Evolutionary conservation across 2,888 invertebrate genomes (phyloP).

Genomic region (Apamea epomidion): DNA sequence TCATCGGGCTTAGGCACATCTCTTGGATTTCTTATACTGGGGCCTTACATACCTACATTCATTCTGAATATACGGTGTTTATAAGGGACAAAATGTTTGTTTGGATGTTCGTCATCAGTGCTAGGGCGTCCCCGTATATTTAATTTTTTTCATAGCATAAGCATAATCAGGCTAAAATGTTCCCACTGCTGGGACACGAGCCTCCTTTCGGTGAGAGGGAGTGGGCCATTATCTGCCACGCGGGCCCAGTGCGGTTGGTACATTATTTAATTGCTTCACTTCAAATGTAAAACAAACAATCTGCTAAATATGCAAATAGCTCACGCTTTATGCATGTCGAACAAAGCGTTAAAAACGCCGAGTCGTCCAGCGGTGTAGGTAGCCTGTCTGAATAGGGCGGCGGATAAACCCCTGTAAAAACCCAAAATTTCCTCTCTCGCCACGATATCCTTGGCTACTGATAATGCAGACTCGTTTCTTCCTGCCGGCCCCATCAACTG

Average conservation of each 20-base stretch:
- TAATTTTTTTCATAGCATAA: background rate
- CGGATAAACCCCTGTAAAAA: slow-evolving; percentile 97
- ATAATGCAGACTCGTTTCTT: background rate
- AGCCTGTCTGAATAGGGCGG: slow-evolving; percentile 97
- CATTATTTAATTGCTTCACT: background rate
- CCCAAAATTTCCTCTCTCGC: slow-evolving; percentile 95
- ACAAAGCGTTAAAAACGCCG: slow-evolving; percentile 96
- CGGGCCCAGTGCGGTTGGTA: too few relatives aligned
- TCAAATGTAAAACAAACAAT: background rate
- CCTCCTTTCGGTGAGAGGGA: too few relatives aligned
- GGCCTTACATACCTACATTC: background rate
- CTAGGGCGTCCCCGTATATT: background rate
- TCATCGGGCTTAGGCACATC: background rate
- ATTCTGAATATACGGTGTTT: too few relatives aligned
- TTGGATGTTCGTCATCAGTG: background rate
- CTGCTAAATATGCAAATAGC: background rate
- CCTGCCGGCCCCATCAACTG: slow-evolving; percentile 87
- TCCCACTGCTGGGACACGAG: too few relatives aligned
- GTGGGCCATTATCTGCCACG: too few relatives aligned
- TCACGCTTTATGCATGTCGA: slow-evolving; percentile 83
- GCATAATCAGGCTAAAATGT: too few relatives aligned
- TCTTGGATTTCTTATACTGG: background rate
- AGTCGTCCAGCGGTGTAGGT: slow-evolving; percentile 98
- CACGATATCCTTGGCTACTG: slow-evolving; percentile 90
- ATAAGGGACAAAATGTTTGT: too few relatives aligned